Evolutionary conservation across 2,797 vertebrate species (phyloP).

Genomic region (Typhlichthys eigenmanni): DNA sequence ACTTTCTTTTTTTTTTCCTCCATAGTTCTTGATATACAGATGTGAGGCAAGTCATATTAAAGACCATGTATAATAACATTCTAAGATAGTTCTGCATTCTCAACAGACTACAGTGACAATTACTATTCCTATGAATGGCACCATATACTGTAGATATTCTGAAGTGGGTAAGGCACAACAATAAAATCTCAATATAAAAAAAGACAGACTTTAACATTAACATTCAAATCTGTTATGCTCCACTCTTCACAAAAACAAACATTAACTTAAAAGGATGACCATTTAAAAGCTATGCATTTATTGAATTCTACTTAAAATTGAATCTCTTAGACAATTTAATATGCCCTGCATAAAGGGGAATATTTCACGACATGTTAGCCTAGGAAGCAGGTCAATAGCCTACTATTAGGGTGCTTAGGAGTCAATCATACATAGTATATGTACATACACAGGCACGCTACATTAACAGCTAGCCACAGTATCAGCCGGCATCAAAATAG

Average conservation of each 20-base stretch:
- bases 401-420: constrained; percentile 23
- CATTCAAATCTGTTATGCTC: constrained; percentile 59
- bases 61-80: constrained; percentile 52
- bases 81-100: constrained; percentile 49
- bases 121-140: constrained; percentile 73
- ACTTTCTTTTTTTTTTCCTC: constrained; percentile 25
- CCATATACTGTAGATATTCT: constrained; percentile 41
- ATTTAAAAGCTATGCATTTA: constrained; percentile 29
- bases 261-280: constrained; percentile 32
- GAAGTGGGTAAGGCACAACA: constrained; percentile 50
- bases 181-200: constrained; percentile 51
- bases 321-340: constrained; percentile 38
- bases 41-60: constrained; percentile 53
- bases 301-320: not conserved
- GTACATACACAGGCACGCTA: constrained; percentile 10
- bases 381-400: constrained; percentile 21
- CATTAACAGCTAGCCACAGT: constrained; percentile 32
- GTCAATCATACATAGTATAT: constrained; percentile 29
- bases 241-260: constrained; percentile 40
- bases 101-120: constrained; percentile 49
- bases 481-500: constrained; percentile 27
- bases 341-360: constrained; percentile 30
- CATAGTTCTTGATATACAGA: constrained; percentile 55
- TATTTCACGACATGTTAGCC: constrained; percentile 53
- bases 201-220: constrained; percentile 56